These are phyloP conservation scores for Chloebia gouldiae DNA, from an alignment of 2,113 vertebrate genomes.

Conservation along the genomic window DNA sequence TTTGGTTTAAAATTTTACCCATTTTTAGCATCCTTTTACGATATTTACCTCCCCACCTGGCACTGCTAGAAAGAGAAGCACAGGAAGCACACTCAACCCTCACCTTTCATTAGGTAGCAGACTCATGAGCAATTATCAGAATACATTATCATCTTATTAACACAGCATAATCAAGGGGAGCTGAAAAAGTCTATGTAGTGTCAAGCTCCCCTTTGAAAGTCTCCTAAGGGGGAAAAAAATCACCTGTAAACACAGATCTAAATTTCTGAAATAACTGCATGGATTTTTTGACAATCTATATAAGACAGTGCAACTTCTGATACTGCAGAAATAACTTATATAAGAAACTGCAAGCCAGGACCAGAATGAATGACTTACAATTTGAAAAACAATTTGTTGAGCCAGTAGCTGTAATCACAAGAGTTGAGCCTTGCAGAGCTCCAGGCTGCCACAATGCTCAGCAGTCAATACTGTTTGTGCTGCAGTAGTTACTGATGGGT, in stretches of 20 bases:
- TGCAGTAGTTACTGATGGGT: not conserved
- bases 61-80: not conserved
- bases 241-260: not conserved
- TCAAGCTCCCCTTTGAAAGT: not conserved
- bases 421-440: not conserved
- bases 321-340: not conserved
- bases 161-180: not conserved
- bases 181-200: not conserved
- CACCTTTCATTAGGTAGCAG: not conserved
- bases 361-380: not conserved
- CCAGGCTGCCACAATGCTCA: not conserved
- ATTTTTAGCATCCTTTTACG: not conserved
- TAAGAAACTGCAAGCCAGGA: not conserved
- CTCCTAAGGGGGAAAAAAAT: not conserved
- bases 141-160: not conserved
- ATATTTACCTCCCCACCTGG: not conserved
- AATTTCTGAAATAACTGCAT: not conserved
- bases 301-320: not conserved
- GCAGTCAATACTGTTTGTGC: not conserved
- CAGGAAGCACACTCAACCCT: not conserved
- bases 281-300: not conserved
- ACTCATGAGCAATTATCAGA: not conserved
- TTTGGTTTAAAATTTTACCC: not conserved
- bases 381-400: not conserved
- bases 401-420: not conserved